Evolutionary conservation across 2,113 vertebrate genomes (phyloP), one percentile per base, ranked within the genome.

Genomic region (Mixornis gularis): DNA sequence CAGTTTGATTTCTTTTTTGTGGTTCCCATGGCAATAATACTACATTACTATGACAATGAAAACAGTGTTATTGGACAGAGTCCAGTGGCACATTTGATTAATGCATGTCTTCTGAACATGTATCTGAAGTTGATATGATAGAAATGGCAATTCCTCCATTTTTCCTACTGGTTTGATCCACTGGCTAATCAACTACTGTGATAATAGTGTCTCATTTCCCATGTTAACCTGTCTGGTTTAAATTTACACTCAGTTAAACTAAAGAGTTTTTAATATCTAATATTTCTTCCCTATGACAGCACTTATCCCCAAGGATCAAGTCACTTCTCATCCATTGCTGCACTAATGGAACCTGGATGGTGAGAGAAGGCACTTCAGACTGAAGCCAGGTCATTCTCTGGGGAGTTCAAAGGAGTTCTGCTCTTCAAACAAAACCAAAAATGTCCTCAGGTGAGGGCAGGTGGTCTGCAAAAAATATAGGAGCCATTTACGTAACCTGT

Each of bases 201-300:
- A 71, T 76, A 78, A 81, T 40, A 70, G 44, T 90, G 49, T 44
- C 49, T 88, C 58, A 58, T 90, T 95, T 92, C 49, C 70, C 41
- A 65, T 3, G 49, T 90, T 66, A 94, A 89, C 53, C 53, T 89
- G 44, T 58, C 80, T 74, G 29, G 56, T 76, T 93, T 87, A 68
- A 94, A 84, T 94, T 92, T 90, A 49, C 83, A 81, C 59, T 55
- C 43, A 55, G 65, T 86, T 84, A 90, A 95, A 88, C 65, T 58
- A 59, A 80, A 90, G 60, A 30, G 41, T 43, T 68, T 68, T 94
- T 72, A 93, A 59, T 90, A 83, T 72, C 68, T 66, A 77, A 79
- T 92, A 86, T 78, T 84, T 94, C 71, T 90, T 88, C 38, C 60
- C 62, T 71, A 7, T 89, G 32, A 46, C 65, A 51, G 34, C 46